These are phyloP conservation scores for Cataglyphis cursor DNA, from an alignment of 2,888 invertebrate genomes.

Conservation along the genomic window DNA sequence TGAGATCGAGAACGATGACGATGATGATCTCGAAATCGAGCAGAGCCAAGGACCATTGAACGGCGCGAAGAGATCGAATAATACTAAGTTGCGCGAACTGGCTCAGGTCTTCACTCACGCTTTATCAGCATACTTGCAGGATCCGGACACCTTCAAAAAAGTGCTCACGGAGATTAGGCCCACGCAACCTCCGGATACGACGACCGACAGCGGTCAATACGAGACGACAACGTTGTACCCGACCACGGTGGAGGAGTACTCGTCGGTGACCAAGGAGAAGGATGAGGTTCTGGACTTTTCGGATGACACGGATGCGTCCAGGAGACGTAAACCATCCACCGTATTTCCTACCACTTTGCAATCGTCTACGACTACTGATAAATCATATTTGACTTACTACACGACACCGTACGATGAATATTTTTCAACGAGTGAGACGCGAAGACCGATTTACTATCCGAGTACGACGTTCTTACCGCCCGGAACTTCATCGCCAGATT, in stretches of 20 bases:
- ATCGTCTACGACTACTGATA: conserved; percentile 66
- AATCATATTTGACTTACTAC: conserved; percentile 70
- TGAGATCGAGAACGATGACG: conserved; percentile 60
- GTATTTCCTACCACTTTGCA: conserved; percentile 75
- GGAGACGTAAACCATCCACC: conserved; percentile 80
- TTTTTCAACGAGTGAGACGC: conserved; percentile 45
- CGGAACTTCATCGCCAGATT: conserved; percentile 16
- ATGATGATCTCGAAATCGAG: conserved; percentile 88
- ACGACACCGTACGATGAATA: conserved; percentile 74
- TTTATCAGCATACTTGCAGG: conserved; percentile 93
- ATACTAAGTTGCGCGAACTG: conserved; percentile 90
- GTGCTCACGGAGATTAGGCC: conserved; percentile 93
- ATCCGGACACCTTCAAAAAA: conserved; percentile 93
- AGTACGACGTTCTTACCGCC: conserved; percentile 46
- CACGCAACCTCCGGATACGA: conserved; percentile 90
- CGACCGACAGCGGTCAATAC: conserved; percentile 78
- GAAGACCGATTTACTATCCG: conserved; percentile 38
- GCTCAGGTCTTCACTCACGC: conserved; percentile 95
- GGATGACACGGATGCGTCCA: conserved; percentile 88
- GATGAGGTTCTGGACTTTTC: conserved; percentile 93
- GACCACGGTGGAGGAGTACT: conserved; percentile 87
- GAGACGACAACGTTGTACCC: conserved; percentile 79
- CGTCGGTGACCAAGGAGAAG: conserved; percentile 90
- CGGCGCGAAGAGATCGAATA: conserved; percentile 88
- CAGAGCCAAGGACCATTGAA: conserved; percentile 90